Conservation (phyloP, 2,797 vertebrate species). For the Haliaeetus vocifer region DNA sequence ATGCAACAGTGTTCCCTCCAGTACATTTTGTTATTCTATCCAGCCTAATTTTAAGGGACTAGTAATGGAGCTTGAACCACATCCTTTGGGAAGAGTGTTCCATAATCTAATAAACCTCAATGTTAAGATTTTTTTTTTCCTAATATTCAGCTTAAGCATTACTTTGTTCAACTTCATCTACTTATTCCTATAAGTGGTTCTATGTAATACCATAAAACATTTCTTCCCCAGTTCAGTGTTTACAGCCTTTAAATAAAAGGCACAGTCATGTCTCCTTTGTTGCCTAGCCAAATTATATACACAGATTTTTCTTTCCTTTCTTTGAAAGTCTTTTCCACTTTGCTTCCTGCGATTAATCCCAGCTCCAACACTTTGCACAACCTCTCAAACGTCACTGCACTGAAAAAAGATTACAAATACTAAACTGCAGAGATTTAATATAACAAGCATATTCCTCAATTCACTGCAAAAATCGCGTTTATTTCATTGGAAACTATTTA, state of each 20-base stretch:
- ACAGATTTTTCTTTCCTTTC: conserved; percentile 11
- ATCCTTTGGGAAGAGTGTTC: conserved; percentile 33
- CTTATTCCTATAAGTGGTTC: not conserved
- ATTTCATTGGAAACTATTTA: not conserved
- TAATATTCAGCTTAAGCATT: not conserved
- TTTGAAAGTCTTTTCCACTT: conserved; percentile 8
- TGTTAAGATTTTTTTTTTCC: not conserved
- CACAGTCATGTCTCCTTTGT: not conserved
- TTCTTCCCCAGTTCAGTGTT: not conserved
- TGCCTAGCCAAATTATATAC: conserved; percentile 9
- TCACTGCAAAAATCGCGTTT: not conserved
- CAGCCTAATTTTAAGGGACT: conserved; percentile 8
- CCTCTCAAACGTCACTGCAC: not conserved
- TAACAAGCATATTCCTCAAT: not conserved
- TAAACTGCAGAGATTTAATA: not conserved
- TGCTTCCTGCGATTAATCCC: conserved; percentile 1
- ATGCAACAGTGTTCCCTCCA: not conserved
- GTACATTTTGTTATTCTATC: not conserved
- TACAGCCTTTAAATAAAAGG: conserved; percentile 9
- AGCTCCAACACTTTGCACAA: not conserved
- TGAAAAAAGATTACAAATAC: not conserved
- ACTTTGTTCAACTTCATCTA: not conserved
- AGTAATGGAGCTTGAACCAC: conserved; percentile 6
- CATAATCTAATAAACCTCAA: conserved; percentile 19
- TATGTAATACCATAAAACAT: not conserved